A percentile compares a stretch with the other conserved stretches of the same genome.
phyloP scores from a whole-genome alignment of 2,113 vertebrate genomes.

The Cyphomyrus discorhynchus region DNA sequence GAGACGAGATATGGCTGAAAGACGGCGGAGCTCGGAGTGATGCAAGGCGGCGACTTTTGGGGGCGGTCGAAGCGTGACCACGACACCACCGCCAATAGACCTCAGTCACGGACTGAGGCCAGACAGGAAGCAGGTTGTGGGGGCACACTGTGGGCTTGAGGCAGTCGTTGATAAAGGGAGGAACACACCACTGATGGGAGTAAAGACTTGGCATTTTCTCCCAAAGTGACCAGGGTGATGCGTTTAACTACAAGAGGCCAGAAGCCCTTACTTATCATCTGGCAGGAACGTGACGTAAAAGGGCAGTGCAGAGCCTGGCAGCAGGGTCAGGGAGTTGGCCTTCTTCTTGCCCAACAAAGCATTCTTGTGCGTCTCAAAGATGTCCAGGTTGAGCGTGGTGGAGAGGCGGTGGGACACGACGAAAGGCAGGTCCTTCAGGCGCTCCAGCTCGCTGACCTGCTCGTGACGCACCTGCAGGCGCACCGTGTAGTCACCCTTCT shows the following conservation, averaged over 20 bases:
- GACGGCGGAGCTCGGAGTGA: not conserved
- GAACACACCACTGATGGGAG: not conserved
- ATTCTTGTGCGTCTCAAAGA: conserved; percentile 85
- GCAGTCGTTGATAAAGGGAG: not conserved
- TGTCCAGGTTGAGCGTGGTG: conserved; percentile 80
- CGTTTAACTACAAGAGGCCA: not conserved
- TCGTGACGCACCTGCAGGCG: conserved; percentile 94
- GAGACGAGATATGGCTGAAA: not conserved
- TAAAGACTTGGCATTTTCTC: not conserved
- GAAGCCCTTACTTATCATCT: conserved; percentile 86
- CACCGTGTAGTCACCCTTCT: conserved; percentile 94
- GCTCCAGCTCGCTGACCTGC: conserved; percentile 86
- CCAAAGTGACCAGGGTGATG: not conserved
- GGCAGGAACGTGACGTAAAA: conserved; percentile 88
- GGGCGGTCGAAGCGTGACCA: not conserved
- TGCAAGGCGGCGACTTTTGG: not conserved
- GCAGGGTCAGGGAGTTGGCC: conserved; percentile 78
- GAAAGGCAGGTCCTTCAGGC: conserved; percentile 91
- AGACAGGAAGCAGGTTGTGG: not conserved
- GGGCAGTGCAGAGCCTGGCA: conserved; percentile 77
- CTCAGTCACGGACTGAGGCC: not conserved
- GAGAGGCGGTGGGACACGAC: conserved; percentile 90
- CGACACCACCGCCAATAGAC: not conserved
- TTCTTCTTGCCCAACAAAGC: conserved; percentile 94
- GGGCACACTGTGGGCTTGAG: not conserved